Percentiles rank a stretch among this genome's conserved stretches.
Evolutionary conservation across 2,113 vertebrate species (phyloP).

Genomic region (Helogale parvula): DNA sequence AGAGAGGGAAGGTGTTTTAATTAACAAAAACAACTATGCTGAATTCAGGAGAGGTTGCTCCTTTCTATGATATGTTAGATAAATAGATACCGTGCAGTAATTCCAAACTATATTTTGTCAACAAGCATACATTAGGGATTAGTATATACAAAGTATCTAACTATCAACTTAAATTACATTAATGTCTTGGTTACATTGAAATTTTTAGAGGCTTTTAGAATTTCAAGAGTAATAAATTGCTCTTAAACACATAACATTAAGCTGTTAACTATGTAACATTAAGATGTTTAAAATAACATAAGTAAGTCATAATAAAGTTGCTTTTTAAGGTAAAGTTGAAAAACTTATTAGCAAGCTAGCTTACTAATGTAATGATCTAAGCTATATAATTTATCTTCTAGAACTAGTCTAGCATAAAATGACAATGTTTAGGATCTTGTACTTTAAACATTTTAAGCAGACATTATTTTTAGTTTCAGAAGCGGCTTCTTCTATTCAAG

Average conservation of each 20-base stretch:
- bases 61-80: conserved; percentile 20
- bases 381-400: not conserved
- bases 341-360: not conserved
- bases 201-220: not conserved
- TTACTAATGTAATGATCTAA: not conserved
- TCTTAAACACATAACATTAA: not conserved
- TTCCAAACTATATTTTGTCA: conserved; percentile 30
- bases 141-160: not conserved
- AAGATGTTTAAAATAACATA: conserved; percentile 49
- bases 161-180: conserved; percentile 5
- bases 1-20: not conserved
- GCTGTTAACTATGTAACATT: not conserved
- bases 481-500: not conserved
- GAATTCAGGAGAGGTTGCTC: not conserved
- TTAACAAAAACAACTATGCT: not conserved
- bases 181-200: conserved; percentile 15
- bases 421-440: conserved; percentile 2
- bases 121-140: not conserved
- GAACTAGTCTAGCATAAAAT: conserved; percentile 8
- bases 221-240: conserved; percentile 21
- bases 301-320: not conserved
- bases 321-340: conserved; percentile 30
- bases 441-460: conserved; percentile 9
- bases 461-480: conserved; percentile 47
- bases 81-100: not conserved